phyloP scores from a whole-genome alignment of 2,888 invertebrate species.

The Tenthredo amoena region DNA sequence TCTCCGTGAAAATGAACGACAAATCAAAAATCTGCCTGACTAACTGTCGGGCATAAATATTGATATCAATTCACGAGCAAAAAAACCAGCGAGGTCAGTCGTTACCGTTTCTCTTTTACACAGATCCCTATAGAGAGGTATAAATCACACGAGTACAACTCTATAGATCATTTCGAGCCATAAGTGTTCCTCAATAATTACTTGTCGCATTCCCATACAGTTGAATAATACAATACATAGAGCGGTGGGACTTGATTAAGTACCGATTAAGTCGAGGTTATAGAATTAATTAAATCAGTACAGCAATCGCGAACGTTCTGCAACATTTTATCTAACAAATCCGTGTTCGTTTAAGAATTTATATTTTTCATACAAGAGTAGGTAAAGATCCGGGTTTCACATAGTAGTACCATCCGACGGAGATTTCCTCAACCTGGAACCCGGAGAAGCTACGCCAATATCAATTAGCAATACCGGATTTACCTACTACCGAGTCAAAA shows the following conservation, averaged over 20 bases:
- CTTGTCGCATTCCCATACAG: neutral
- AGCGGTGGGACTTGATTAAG: neutral
- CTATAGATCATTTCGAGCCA: conserved; percentile 2
- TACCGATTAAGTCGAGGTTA: neutral
- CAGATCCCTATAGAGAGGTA: neutral
- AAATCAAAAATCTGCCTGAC: conserved; percentile 76
- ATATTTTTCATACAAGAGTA: neutral
- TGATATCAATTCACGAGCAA: conserved; percentile 72
- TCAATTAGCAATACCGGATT: conserved; percentile 4
- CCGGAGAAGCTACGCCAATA: neutral
- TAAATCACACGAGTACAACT: neutral
- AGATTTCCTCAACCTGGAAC: neutral
- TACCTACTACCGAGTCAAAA: neutral
- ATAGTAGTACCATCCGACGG: conserved; percentile 1
- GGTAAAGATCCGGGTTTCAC: neutral
- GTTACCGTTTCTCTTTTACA: conserved; percentile 5
- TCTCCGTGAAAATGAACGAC: conserved; percentile 61
- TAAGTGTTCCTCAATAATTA: conserved; percentile 14
- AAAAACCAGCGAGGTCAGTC: neutral
- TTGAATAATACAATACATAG: neutral
- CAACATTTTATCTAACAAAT: neutral
- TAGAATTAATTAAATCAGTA: neutral
- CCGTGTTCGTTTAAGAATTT: neutral
- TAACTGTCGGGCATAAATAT: conserved; percentile 77
- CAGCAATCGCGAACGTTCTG: neutral